A percentile compares a stretch with the other conserved stretches of the same genome.
phyloP scores from a whole-genome alignment of 2,888 invertebrate genomes.

The Dexiosoma caninum region DNA sequence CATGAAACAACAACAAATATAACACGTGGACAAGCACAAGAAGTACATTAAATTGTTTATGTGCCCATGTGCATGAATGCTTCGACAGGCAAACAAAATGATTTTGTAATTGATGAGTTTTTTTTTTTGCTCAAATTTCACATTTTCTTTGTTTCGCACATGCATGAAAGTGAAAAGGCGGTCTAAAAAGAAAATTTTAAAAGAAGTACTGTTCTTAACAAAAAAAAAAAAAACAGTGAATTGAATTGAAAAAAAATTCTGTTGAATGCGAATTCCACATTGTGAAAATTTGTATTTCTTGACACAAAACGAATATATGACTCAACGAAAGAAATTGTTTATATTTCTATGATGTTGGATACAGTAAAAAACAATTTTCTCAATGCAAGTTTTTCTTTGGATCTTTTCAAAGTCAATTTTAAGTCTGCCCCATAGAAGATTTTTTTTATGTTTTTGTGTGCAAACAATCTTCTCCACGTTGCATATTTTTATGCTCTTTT shows the following conservation, averaged over 20 bases:
- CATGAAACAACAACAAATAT: conserved; percentile 17
- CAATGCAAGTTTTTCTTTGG: too few relatives aligned
- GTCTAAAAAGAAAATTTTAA: neutral
- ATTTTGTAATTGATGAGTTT: conserved; percentile 50
- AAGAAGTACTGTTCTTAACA: neutral
- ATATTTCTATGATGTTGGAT: too few relatives aligned
- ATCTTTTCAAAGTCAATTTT: neutral
- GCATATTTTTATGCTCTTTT: too few relatives aligned
- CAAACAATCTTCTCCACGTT: neutral
- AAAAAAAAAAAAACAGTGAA: too few relatives aligned
- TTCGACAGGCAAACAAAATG: conserved; percentile 6
- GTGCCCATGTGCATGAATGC: conserved; percentile 1
- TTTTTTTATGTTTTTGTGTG: neutral
- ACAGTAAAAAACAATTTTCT: too few relatives aligned
- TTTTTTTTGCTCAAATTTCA: neutral
- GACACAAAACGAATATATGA: too few relatives aligned
- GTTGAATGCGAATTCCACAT: neutral
- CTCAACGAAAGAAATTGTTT: too few relatives aligned
- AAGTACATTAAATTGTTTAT: conserved; percentile 54
- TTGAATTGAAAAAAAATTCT: neutral
- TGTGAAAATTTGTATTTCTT: too few relatives aligned
- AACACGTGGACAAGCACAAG: conserved; percentile 19
- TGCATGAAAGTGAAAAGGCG: neutral
- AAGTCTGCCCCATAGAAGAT: neutral
- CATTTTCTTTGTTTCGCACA: neutral